Base-by-base conservation (phyloP, 2,797 vertebrate genomes). In the Microctenopoma lineatum region DNA sequence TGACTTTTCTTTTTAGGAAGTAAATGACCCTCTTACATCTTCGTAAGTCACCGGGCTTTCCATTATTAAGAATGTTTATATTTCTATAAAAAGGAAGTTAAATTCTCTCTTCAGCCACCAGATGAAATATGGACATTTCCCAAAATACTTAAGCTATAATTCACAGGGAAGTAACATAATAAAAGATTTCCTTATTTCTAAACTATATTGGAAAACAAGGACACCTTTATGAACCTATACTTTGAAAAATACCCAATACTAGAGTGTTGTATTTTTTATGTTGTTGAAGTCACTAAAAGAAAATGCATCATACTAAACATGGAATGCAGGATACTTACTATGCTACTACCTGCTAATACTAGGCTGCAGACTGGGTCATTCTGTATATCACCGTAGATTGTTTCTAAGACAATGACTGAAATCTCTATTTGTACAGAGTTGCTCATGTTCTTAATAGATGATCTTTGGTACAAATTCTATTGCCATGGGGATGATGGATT, bases 401-500 rank as follows among this genome's bases (percentile, higher is more conserved):
- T 27, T 10, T 10, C 14, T 10, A 51, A 56, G 25, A 21, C 18
- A n/a, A 15, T 39, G 6, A n/a, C 13, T 18, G 13, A 58, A 7
- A 5, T 41, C 47, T 2, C 2, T 7, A 4, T 56, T 21, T 7
- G 9, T 13, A 0, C 15, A 26, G 34, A 71, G 52, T 50, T 6
- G 32, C 4, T 45, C 14, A n/a, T 51, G 9, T 32, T 60, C 3
- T 59, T 4, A 25, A 76, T 74, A 67, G 54, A 80, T 25, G 52
- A 80, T 77, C 68, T 75, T 79, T 69, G 65, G 18, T n/a, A 6
- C 18, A 15, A 34, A 7, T 2, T 74, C 60, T 63, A 66, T 93
- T 82, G 72, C 87, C 75, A 88, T 75, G 85, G 89, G 75, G 85
- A 92, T 36, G 47, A 51, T 34, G 75, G 70, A 88, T 84, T 92